A percentile compares a stretch with the other conserved stretches of the same genome.
These are phyloP conservation scores for Amiota mariae DNA, from an alignment of 2,888 invertebrate species.

Conservation along the genomic window DNA sequence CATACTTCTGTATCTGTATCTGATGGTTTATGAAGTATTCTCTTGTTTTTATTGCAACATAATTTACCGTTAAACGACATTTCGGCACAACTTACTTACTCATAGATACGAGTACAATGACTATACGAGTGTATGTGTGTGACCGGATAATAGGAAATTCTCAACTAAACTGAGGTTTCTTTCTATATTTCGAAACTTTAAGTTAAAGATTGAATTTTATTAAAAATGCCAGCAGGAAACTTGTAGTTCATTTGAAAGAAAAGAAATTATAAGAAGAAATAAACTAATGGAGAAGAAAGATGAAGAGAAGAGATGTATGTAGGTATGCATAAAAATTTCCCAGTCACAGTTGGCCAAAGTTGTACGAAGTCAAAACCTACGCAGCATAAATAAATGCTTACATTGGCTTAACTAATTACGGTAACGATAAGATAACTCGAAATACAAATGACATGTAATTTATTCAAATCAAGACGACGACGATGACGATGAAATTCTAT, in stretches of 20 bases:
- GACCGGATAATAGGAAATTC: background rate
- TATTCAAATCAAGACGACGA: conserved; percentile 62
- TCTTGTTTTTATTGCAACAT: conserved; percentile 59
- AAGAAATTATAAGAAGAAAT: background rate
- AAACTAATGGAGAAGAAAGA: conserved; percentile 37
- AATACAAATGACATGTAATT: conserved; percentile 66
- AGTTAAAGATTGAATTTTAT: conserved; percentile 22
- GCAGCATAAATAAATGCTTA: conserved; percentile 47
- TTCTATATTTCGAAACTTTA: background rate
- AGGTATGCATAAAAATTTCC: background rate
- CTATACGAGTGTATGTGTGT: background rate
- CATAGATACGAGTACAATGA: background rate
- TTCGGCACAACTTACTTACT: background rate
- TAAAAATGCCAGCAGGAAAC: background rate
- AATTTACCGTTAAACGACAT: conserved; percentile 59
- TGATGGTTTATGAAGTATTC: conserved; percentile 54
- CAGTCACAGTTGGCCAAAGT: background rate
- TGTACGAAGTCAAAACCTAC: background rate
- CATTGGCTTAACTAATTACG: conserved; percentile 65
- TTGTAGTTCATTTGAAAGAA: background rate
- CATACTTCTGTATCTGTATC: conserved; percentile 29
- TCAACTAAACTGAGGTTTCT: too few relatives aligned
- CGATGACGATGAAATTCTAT: background rate
- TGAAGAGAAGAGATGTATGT: conserved; percentile 19
- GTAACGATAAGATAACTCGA: conserved; percentile 61